phyloP scores from a whole-genome alignment of 2,797 vertebrate species.

The Cuculus canorus region DNA sequence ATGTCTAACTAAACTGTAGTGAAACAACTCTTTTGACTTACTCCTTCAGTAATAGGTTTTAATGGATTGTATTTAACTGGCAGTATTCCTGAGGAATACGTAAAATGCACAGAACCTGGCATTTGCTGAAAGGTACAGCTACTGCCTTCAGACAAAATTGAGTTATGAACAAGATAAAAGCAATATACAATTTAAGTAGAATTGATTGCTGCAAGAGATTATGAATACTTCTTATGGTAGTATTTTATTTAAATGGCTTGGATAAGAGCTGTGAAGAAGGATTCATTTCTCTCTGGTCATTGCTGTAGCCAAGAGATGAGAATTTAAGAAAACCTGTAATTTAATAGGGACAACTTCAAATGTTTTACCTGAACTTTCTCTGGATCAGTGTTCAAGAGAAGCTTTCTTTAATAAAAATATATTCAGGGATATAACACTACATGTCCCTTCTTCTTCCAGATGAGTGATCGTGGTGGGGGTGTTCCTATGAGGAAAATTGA shows the following conservation, averaged over 20 bases:
- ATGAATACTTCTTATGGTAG: background rate
- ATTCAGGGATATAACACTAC: background rate
- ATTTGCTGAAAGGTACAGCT: background rate
- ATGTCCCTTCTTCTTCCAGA: conserved; percentile 75
- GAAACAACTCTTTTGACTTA: background rate
- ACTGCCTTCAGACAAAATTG: background rate
- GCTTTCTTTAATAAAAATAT: background rate
- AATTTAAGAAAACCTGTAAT: background rate
- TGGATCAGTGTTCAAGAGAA: background rate
- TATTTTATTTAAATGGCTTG: background rate
- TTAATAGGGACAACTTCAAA: background rate
- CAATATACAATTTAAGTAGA: background rate
- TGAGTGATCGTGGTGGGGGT: conserved; percentile 94
- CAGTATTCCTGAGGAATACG: background rate
- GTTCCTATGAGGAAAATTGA: conserved; percentile 97
- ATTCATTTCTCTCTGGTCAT: background rate
- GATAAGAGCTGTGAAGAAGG: background rate
- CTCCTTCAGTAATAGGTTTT: background rate
- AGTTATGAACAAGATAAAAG: conserved; percentile 7
- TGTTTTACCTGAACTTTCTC: background rate
- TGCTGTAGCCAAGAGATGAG: background rate
- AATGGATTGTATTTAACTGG: background rate
- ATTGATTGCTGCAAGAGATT: background rate
- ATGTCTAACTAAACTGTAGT: background rate
- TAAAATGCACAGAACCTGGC: background rate